These are phyloP conservation scores for Laothoe populi DNA, from an alignment of 2,888 invertebrate species.

Conservation along the genomic window DNA sequence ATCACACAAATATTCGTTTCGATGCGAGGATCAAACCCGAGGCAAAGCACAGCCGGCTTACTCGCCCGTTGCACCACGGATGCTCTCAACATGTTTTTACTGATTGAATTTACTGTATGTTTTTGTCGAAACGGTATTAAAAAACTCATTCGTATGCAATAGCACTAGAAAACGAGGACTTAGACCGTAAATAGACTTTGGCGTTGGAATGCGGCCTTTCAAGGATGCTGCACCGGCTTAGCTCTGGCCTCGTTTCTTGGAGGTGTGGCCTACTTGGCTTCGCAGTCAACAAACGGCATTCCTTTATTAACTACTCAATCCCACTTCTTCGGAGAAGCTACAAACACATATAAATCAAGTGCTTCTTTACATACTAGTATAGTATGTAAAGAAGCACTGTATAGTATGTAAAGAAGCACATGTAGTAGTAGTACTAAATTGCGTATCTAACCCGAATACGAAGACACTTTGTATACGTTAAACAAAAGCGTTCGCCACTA, in stretches of 20 bases:
- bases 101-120: too few relatives aligned
- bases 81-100: too few relatives aligned
- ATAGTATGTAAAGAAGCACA: too few relatives aligned
- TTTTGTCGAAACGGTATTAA: constrained; percentile 23
- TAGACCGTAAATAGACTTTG: constrained; percentile 73
- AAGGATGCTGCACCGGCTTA: constrained; percentile 73
- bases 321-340: constrained; percentile 46
- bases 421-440: constrained; percentile 21
- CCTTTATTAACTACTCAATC: constrained; percentile 51
- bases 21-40: too few relatives aligned
- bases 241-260: constrained; percentile 58
- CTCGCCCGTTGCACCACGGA: too few relatives aligned
- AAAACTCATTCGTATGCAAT: constrained; percentile 52
- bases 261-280: constrained; percentile 69
- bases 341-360: constrained; percentile 40
- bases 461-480: not conserved
- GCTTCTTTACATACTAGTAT: constrained; percentile 34
- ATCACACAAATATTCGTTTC: too few relatives aligned
- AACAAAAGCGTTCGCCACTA: not conserved
- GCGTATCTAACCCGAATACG: constrained; percentile 13
- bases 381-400: too few relatives aligned
- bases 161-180: constrained; percentile 64
- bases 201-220: constrained; percentile 80
- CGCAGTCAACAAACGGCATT: constrained; percentile 62
- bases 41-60: too few relatives aligned